Base-by-base conservation (phyloP, 2,113 vertebrate species). In the Cyanoderma ruficeps region DNA sequence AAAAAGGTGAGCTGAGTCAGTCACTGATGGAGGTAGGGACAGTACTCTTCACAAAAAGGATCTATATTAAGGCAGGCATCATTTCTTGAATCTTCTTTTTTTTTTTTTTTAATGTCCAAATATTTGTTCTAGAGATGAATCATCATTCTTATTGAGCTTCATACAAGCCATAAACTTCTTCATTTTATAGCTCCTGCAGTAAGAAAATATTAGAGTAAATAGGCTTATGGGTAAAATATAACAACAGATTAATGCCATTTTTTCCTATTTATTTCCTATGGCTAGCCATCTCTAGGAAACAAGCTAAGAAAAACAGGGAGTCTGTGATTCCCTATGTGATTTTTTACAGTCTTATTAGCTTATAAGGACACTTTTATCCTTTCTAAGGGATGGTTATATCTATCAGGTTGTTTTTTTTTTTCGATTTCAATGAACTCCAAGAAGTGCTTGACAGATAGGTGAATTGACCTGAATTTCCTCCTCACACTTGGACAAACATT, bases 61-160 rank as follows among this genome's bases (percentile, higher is more conserved):
- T 83, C 63, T 80, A 4, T 80, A 55, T 63, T 57, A 69, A n/a
- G 47, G 23, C 86, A 83, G 64, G 56, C 12, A 2, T 67, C 1
- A 67, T 55, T 93, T 89, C 83, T 83, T 67, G 50, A 93, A 50
- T 69, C 41, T 79, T 95, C 24, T n/a, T n/a, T n/a, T n/a, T 5
- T 25, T 49, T 49, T 24, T n/a, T 37, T 90, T 76, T 57, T 17
- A 8, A 74, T 89, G 63, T 60, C 61, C 78, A 93, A 89, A 76
- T 84, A 85, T 95, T 96, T 96, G 70, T 84, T 88, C 68, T 90
- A 61, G 87, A 87, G 84, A 83, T 95, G 95, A 96, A 95, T 96
- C 90, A 94, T 60, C 60, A n/a, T 59, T 70, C 75, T 86, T 83
- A 93, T 37, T 90, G 92, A 94, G 75, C 79, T 92, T 88, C 85